Evolutionary conservation across 2,113 vertebrate species (phyloP), one percentile per base, ranked within the genome.

Genomic region (Columba livia): DNA sequence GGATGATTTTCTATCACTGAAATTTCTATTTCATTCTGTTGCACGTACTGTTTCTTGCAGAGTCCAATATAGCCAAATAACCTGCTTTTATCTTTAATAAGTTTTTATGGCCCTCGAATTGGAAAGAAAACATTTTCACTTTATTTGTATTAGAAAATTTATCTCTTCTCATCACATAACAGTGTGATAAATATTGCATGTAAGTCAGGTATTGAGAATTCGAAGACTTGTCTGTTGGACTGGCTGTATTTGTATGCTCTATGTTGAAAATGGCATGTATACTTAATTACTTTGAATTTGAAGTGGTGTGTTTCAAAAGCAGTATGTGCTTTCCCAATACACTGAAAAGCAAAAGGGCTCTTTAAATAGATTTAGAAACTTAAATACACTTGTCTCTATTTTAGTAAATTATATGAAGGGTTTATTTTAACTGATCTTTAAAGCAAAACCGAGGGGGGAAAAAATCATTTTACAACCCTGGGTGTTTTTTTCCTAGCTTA

Each of bases 1-100:
- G 64, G 83, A 93, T 71, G 84, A 94, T 97, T 98, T 98, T 95
- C 93, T 92, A 93, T 96, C 92, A 81, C 84, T 86, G 94, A 97
- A 97, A 95, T 96, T 97, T 97, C 91, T 96, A 0, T 97, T 97
- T 97, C 60, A 79, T 97, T 96, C 61, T 92, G 21, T 91, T 72
- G 53, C 36, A 90, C 71, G 40, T 82, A 65, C 29, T 93, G 48
- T 31, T 67, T 88, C 78, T 93, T 8, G 5, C 32, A 36, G 54
- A 93, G 57, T 85, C 89, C 91, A 74, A 4, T 92, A 77, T 38
- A 96, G 71, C 85, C 79, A 92, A 95, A 97, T 95, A 97, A 94
- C 62, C 20, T 54, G 42, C 38, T 97, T 97, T 97, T 97, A 95
- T 96, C 91, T 96, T 95, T 95, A 97, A 60, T 97, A 95, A 94